phyloP scores from a whole-genome alignment of 2,113 vertebrate species.

The Istiophorus platypterus region DNA sequence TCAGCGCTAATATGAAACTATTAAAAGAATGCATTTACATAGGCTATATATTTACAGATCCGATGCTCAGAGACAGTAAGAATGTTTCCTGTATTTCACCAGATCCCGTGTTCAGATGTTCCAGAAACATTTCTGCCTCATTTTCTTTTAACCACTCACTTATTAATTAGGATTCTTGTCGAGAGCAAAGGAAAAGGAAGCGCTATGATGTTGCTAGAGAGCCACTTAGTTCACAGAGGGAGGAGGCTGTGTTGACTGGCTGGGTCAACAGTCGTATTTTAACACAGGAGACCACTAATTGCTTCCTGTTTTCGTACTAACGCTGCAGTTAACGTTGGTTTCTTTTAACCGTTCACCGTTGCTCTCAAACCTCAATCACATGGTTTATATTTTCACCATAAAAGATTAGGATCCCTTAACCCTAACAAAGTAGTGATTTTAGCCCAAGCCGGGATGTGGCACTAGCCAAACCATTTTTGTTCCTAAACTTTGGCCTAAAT shows the following conservation, averaged over 20 bases:
- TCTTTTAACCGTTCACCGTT: not conserved
- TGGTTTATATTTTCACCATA: not conserved
- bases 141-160: not conserved
- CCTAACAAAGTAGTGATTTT: not conserved
- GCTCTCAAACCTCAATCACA: not conserved
- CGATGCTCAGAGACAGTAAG: not conserved
- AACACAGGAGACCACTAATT: not conserved
- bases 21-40: not conserved
- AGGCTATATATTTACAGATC: not conserved
- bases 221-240: not conserved
- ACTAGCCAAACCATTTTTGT: not conserved
- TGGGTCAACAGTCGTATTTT: not conserved
- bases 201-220: not conserved
- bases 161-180: not conserved
- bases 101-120: not conserved
- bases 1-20: conserved; percentile 2
- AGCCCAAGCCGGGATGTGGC: not conserved
- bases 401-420: not conserved
- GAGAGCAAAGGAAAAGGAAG: not conserved
- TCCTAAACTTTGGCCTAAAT: too few species aligned
- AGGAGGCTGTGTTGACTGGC: not conserved
- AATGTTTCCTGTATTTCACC: not conserved
- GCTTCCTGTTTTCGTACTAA: not conserved
- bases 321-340: not conserved
- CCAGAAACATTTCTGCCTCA: not conserved